Evolutionary conservation across 2,888 invertebrate species (phyloP), one percentile per base, ranked within the genome.

Genomic region (Charanyca ferruginea): DNA sequence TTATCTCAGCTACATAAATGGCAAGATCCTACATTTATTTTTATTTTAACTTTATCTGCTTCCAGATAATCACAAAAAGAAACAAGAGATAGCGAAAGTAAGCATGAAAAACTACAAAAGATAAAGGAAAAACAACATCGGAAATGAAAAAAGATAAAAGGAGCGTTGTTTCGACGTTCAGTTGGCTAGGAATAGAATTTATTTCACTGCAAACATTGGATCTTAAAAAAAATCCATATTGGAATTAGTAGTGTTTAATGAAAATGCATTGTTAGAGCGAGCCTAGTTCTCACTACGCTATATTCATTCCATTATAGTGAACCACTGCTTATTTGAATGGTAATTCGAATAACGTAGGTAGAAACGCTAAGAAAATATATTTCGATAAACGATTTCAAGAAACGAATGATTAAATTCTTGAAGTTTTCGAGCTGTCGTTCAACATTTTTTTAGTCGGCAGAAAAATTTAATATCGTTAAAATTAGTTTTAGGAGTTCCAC

Each of bases 91-190:
- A 28, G n/a, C 28, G 22, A 45, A 60, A 67, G 28, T 47, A 49
- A 53, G 41, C 62, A 69, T 59, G 44, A 69, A 74, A 74, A 63
- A 63, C 42, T 47, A 57, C 47, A 57, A 42, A 42, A 44, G 18
- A 48, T 60, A 55, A 48, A 57, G 41, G 58, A 66, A 72, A 79
- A 79, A 64, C 28, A 47, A 69, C 53, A 64, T 62, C 58, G 64
- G 59, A 79, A 79, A 79, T 79, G 58, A 66, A 61, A 75, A 79
- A 75, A 71, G 64, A 77, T 71, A 79, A 64, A 79, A 71, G 64
- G 28, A 79, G n/a, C 35, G 23, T 44, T 68, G 66, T 61, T 66
- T 61, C 38, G 52, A 61, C 54, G 54, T 69, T n/a, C 45, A 53
- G 28, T 57, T 53, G 47, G 35, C 52, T 57, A 20, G 52, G 59